Evolutionary conservation across 2,113 vertebrate species (phyloP), one percentile per base, ranked within the genome.

Genomic region (Scomber colias): DNA sequence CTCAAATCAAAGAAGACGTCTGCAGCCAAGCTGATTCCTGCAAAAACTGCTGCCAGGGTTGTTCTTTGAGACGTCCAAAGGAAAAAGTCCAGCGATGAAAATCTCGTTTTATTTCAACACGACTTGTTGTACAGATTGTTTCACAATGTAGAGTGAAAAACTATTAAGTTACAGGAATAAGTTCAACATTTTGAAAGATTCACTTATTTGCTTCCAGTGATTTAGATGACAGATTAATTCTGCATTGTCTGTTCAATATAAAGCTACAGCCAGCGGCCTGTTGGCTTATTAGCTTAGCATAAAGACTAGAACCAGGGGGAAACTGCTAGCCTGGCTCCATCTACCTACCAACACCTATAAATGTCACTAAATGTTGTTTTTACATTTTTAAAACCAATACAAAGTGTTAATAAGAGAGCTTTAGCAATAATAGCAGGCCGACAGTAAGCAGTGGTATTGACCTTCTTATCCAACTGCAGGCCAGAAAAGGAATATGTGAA

Each of bases 1-100:
- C 74, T 89, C 53, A 79, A 84, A 63, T 87, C 81, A 77, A 91
- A 86, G 70, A 69, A 56, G 64, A 75, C 21, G 27, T 73, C 66
- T 75, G 59, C 81, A 51, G 69, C 86, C 74, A 81, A 85, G 55
- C 53, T 67, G 27, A 17, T 45, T 74, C 50, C 68, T 75, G 59
- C 59, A 60, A 35, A 31, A 60, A 31, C 40, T 50, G n/a, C 11
- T 62, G 80, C 69, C 82, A 74, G 79, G 11, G 21, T 17, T 50
- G 49, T 44, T 79, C 8, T 15, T 10, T 21, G 49, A 62, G 31
- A 17, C 6, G 2, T 68, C 48, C 21, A 35, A 21, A 48, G 51
- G 68, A 31, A 68, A 82, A 61, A 51, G 51, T 65, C 67, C 79
- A 62, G 46, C 17, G 54, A 70, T 19, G 55, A 63, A 73, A 77